phyloP scores from a whole-genome alignment of 1,140 invertebrate genomes.

The Capitella teleta region DNA sequence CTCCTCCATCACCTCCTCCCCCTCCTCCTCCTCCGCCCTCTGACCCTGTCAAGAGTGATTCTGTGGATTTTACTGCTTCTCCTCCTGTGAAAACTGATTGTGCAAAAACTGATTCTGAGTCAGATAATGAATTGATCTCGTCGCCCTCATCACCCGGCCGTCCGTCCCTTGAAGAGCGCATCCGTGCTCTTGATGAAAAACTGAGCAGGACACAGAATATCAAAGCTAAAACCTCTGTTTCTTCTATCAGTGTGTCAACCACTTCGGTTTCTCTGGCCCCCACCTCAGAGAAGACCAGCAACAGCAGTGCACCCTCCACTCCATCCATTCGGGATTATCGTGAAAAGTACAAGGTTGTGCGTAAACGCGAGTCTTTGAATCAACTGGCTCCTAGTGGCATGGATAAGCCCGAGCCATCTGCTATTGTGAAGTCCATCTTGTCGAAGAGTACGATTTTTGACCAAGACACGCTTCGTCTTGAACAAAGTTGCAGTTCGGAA shows the following conservation, averaged over 20 bases:
- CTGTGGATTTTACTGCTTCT: too few species aligned
- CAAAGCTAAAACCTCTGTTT: conserved; percentile 15
- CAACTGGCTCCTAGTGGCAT: conserved; percentile 1
- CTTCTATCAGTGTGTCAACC: conserved; percentile 15
- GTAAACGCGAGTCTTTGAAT: not conserved
- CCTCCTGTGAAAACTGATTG: too few species aligned
- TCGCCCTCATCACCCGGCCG: conserved; percentile 5
- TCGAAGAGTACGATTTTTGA: conserved; percentile 89
- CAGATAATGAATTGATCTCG: too few species aligned
- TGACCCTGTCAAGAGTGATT: too few species aligned
- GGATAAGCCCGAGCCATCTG: conserved; percentile 58
- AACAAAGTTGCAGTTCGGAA: too few species aligned
- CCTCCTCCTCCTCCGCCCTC: too few species aligned
- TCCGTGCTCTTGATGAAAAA: conserved; percentile 78
- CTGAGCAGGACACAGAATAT: conserved; percentile 20
- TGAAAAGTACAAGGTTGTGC: conserved; percentile 5
- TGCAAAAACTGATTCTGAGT: too few species aligned
- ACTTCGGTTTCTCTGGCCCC: conserved; percentile 13
- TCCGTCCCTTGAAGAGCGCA: conserved; percentile 65
- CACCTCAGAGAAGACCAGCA: conserved; percentile 7
- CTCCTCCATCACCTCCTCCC: too few species aligned
- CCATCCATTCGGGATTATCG: conserved; percentile 38
- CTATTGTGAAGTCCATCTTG: conserved; percentile 82
- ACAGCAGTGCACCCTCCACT: conserved; percentile 12
- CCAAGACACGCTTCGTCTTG: conserved; percentile 83